These are phyloP conservation scores for Dinomys branickii DNA, from an alignment of 2,113 vertebrate species.

Conservation along the genomic window DNA sequence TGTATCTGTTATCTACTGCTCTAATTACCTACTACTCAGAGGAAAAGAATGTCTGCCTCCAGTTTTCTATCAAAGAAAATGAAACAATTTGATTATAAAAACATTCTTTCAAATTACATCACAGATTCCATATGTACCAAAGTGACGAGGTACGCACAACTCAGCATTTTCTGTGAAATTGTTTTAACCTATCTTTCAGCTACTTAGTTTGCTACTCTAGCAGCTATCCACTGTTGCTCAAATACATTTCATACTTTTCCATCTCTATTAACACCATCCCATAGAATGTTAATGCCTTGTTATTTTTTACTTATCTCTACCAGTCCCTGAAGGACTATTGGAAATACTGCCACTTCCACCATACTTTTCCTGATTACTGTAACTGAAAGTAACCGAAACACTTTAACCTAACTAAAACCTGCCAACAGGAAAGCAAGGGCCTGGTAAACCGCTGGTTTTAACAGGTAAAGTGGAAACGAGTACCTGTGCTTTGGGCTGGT, in stretches of 20 bases:
- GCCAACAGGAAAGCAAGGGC: not conserved
- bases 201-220: not conserved
- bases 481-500: slow-evolving; percentile 97
- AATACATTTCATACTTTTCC: not conserved
- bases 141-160: not conserved
- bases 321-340: not conserved
- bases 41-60: not conserved
- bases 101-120: not conserved
- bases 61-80: not conserved
- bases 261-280: not conserved
- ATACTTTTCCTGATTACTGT: not conserved
- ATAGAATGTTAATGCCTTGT: not conserved
- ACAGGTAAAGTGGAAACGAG: slow-evolving; percentile 65
- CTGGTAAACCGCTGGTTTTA: not conserved
- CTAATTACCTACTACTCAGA: slow-evolving; percentile 58
- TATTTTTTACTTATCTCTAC: not conserved
- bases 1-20: slow-evolving; percentile 54
- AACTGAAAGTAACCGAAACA: not conserved
- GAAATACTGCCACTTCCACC: not conserved
- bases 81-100: slow-evolving; percentile 25
- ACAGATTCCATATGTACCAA: not conserved
- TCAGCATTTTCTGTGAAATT: not conserved
- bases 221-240: not conserved
- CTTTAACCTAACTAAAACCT: not conserved
- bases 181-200: not conserved